Conservation (phyloP, 1,140 invertebrate species). For the Drosophila nannoptera region DNA sequence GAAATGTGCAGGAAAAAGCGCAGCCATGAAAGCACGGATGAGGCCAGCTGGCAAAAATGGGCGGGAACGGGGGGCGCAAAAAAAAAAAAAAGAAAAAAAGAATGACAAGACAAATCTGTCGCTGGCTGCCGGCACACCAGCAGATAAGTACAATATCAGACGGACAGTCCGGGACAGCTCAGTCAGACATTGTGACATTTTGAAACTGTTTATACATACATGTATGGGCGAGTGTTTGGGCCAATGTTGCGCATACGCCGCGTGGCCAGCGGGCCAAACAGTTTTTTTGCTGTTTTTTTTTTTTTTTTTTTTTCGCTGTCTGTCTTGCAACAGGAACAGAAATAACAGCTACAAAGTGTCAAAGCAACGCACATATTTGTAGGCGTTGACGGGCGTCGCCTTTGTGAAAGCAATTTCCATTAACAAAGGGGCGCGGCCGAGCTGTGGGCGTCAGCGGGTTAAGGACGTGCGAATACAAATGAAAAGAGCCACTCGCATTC, state of each 20-base stretch:
- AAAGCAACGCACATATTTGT: conserved; percentile 52
- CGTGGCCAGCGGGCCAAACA: conserved; percentile 23
- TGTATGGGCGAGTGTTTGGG: conserved; percentile 14
- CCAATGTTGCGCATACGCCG: conserved; percentile 40
- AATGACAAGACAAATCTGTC: conserved; percentile 33
- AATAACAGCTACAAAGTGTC: conserved; percentile 38
- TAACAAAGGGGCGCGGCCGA: conserved; percentile 40
- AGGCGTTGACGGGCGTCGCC: conserved; percentile 48
- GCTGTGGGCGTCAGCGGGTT: conserved; percentile 28
- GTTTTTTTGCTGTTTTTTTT: conserved; percentile 10
- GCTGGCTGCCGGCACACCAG: conserved; percentile 7
- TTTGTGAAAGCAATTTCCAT: conserved; percentile 60
- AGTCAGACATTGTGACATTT: conserved; percentile 15
- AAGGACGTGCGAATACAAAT: conserved; percentile 42
- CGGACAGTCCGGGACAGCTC: conserved; percentile 14
- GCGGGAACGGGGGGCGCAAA: neutral
- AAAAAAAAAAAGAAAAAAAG: conserved; percentile 15
- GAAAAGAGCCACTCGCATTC: conserved; percentile 32
- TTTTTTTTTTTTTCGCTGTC: conserved; percentile 2
- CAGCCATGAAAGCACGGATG: neutral
- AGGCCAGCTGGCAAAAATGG: too few relatives aligned
- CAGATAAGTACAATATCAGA: conserved; percentile 36
- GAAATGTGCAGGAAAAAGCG: neutral
- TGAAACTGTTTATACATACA: conserved; percentile 31
- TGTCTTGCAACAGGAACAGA: conserved; percentile 10